Conservation (phyloP, 2,888 invertebrate genomes). For the Heliconius charithonia region DNA sequence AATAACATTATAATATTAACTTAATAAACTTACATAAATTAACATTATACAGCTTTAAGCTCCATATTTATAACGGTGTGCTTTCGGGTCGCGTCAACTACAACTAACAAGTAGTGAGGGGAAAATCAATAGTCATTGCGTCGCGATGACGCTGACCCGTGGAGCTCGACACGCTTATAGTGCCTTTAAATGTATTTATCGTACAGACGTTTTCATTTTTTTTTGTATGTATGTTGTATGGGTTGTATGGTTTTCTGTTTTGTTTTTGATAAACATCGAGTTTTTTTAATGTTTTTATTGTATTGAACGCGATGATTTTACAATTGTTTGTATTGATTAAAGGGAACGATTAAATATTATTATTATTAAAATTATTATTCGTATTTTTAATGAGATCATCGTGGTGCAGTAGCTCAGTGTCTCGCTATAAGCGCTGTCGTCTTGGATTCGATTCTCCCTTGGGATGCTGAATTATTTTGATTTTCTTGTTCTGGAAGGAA, state of each 20-base stretch:
- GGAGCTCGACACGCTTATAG: constrained; percentile 34
- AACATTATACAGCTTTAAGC: constrained; percentile 15
- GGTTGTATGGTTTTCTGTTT: background rate
- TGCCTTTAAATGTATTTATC: constrained; percentile 10
- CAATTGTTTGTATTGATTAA: background rate
- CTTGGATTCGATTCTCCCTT: background rate
- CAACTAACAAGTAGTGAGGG: constrained; percentile 52
- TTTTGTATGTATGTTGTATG: constrained; percentile 2
- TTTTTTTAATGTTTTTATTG: background rate
- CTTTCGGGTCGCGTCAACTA: constrained; percentile 45
- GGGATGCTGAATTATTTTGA: no score
- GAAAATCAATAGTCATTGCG: constrained; percentile 81
- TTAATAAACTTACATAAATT: background rate
- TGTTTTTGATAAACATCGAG: no score
- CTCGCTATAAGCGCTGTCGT: no score
- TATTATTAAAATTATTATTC: background rate
- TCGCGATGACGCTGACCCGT: constrained; percentile 63
- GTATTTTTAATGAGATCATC: background rate
- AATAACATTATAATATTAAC: constrained; percentile 1
- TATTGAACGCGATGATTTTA: background rate
- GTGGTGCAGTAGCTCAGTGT: background rate
- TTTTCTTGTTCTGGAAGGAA: background rate
- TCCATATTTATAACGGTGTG: constrained; percentile 40
- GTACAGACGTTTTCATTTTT: background rate
- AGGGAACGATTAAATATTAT: background rate